Evolutionary conservation across 2,888 invertebrate genomes (phyloP).

Genomic region (Bhutanitis thaidina): DNA sequence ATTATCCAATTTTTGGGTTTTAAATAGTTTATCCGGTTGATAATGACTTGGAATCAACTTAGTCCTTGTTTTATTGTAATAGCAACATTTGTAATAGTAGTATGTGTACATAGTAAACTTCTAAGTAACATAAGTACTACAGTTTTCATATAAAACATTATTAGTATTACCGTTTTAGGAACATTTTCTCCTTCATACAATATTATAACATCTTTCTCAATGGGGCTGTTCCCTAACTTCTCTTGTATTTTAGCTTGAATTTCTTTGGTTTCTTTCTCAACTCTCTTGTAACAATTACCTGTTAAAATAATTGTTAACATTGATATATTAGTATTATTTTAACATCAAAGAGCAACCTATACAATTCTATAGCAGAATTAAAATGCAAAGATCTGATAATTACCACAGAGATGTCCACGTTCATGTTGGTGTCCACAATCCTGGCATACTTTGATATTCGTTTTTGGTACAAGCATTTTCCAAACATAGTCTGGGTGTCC

Average conservation of each 20-base stretch:
- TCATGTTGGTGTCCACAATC: slow-evolving; percentile 93
- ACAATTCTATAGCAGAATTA: too few relatives aligned
- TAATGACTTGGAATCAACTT: too few relatives aligned
- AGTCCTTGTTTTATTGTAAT: too few relatives aligned
- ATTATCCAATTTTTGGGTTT: too few relatives aligned
- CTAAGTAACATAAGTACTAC: too few relatives aligned
- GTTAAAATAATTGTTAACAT: slow-evolving; percentile 33
- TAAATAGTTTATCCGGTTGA: too few relatives aligned
- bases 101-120: too few relatives aligned
- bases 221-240: slow-evolving; percentile 84
- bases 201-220: slow-evolving; percentile 92
- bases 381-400: slow-evolving; percentile 34
- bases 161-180: slow-evolving; percentile 62
- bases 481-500: slow-evolving; percentile 83
- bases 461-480: slow-evolving; percentile 87
- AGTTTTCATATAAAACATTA: too few relatives aligned
- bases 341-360: too few relatives aligned
- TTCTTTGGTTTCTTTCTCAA: slow-evolving; percentile 88
- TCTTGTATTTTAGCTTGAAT: slow-evolving; percentile 88
- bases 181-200: slow-evolving; percentile 90
- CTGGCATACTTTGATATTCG: slow-evolving; percentile 86
- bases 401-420: slow-evolving; percentile 89
- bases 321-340: too few relatives aligned
- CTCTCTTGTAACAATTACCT: slow-evolving; percentile 92
- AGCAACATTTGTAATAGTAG: too few relatives aligned